phyloP scores from a whole-genome alignment of 2,888 invertebrate species.

The Craniophora ligustri region DNA sequence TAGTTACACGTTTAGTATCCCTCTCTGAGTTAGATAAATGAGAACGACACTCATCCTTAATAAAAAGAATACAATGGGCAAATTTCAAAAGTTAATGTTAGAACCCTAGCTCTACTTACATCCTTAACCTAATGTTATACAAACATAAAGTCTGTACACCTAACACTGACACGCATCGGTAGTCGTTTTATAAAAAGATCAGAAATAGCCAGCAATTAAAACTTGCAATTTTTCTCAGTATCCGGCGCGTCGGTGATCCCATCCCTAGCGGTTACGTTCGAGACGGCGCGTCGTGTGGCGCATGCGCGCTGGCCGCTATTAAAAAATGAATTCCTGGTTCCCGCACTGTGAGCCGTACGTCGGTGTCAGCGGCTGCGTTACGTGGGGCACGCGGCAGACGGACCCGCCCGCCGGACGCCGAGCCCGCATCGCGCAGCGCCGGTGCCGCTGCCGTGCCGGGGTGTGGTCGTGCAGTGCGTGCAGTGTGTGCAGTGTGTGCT shows the following conservation, averaged over 20 bases:
- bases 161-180: too few species aligned
- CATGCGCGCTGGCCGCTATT: conserved; percentile 77
- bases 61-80: too few species aligned
- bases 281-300: conserved; percentile 74
- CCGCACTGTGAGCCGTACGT: conserved; percentile 81
- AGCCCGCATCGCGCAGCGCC: conserved; percentile 53
- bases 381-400: conserved; percentile 63
- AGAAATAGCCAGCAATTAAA: not conserved
- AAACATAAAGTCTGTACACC: too few species aligned
- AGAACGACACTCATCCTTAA: too few species aligned
- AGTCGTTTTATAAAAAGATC: too few species aligned
- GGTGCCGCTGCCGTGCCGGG: conserved; percentile 62
- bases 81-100: too few species aligned
- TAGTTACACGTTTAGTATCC: too few species aligned
- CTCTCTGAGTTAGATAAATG: too few species aligned
- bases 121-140: too few species aligned
- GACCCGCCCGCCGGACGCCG: conserved; percentile 79
- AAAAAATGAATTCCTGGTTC: conserved; percentile 81
- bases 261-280: conserved; percentile 45
- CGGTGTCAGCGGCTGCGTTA: conserved; percentile 74
- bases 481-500: conserved; percentile 58
- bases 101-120: too few species aligned
- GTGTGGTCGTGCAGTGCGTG: conserved; percentile 56
- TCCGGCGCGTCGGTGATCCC: conserved; percentile 40
- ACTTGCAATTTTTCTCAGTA: conserved; percentile 11